phyloP scores from a whole-genome alignment of 2,888 invertebrate species.

The Sicus ferrugineus region DNA sequence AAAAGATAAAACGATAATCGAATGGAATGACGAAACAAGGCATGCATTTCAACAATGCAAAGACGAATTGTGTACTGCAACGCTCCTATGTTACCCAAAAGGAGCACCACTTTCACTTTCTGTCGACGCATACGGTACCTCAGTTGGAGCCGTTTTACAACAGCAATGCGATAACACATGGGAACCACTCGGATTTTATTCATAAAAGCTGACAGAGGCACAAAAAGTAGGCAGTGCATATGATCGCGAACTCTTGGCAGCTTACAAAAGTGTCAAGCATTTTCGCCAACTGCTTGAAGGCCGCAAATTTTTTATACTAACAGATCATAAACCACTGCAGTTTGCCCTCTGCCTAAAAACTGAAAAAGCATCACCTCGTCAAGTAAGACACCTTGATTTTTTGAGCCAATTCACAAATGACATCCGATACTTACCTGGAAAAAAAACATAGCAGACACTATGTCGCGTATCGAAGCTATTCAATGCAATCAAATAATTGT shows the following conservation, averaged over 20 bases:
- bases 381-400: constrained; percentile 20
- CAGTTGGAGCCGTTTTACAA: constrained; percentile 34
- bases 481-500: constrained; percentile 34
- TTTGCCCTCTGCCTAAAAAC: constrained; percentile 27
- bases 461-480: constrained; percentile 47
- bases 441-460: constrained; percentile 31
- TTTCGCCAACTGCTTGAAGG: constrained; percentile 36
- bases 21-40: constrained; percentile 25
- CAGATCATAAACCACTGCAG: constrained; percentile 27
- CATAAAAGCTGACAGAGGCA: constrained; percentile 30
- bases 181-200: constrained; percentile 37
- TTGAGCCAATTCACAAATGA: constrained; percentile 34
- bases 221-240: constrained; percentile 36
- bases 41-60: constrained; percentile 33
- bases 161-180: constrained; percentile 10
- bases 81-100: constrained; percentile 31
- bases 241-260: constrained; percentile 32
- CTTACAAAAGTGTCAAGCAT: constrained; percentile 29
- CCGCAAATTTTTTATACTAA: constrained; percentile 25
- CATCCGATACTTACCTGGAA: constrained; percentile 33
- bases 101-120: constrained; percentile 29
- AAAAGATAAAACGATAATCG: constrained; percentile 32
- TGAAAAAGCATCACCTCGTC: constrained; percentile 33
- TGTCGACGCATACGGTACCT: constrained; percentile 36
- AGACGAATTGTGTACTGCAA: constrained; percentile 24